Base-by-base conservation (phyloP, 2,888 invertebrate species). In the Nomada hirtipes region DNA sequence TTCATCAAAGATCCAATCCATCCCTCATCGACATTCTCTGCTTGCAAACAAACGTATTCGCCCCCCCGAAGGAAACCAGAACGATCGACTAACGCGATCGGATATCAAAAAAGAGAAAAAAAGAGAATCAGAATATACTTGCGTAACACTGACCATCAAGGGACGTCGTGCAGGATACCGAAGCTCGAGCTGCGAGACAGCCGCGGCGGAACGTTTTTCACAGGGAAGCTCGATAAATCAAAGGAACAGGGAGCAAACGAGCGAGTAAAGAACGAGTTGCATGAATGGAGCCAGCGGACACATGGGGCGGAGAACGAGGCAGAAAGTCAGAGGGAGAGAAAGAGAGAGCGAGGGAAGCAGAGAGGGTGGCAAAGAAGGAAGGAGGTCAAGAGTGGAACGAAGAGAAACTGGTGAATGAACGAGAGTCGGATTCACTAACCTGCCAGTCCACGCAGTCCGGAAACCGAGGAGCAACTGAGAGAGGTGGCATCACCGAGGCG, bases 391-490 rank as follows among this genome's bases (percentile, higher is more conserved):
- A 67, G 79, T 76, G 76, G 65, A 71, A 73, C 67, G 79, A 76
- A 77, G 80, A 69, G 83, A 79, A 84, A 81, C 76, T 89, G 89
- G 89, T 90, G 90, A 91, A 91, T 91, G 90, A 91, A 90, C 89
- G 90, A 84, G 85, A 84, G 75, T 84, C 69, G 86, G 84, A 90
- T 86, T 86, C 86, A 92, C 92, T 89, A 89, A 92, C 90, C 91
- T 91, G 90, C 87, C 88, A 84, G 91, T 91, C 91, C 91, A 91
- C 89, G 90, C 90, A 90, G 92, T 92, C 91, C 92, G 92, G 92
- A 92, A 92, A 92, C 91, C 90, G 90, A 91, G 92, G 90, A 91
- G 90, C 91, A 90, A 92, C 92, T 92, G 92, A 91, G 91, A 91
- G 90, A 85, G 87, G 86, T 83, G 88, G 83, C 79, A 84, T 84